Evolutionary conservation across 2,797 vertebrate genomes (phyloP).

Genomic region (Mycteria americana): DNA sequence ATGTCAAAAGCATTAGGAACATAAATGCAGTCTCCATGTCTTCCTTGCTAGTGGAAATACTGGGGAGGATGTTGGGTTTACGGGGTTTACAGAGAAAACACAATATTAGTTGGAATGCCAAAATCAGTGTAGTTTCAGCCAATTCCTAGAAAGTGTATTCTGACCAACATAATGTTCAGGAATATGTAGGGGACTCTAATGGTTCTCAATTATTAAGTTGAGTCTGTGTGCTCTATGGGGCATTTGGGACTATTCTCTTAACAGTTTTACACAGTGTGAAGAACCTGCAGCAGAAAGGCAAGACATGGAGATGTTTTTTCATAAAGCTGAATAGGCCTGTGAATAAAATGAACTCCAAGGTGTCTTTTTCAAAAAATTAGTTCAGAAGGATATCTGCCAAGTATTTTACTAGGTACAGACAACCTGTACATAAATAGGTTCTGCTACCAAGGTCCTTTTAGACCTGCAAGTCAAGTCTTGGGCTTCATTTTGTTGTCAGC

Average conservation of each 20-base stretch:
- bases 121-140: background rate
- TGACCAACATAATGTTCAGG: background rate
- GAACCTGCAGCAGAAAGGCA: background rate
- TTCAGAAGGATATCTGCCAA: background rate
- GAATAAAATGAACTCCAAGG: background rate
- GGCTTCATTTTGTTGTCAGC: background rate
- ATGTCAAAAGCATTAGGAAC: background rate
- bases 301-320: background rate
- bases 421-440: background rate
- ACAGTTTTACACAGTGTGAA: background rate
- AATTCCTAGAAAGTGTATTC: background rate
- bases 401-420: background rate
- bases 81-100: background rate
- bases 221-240: background rate
- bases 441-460: background rate
- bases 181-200: background rate
- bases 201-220: background rate
- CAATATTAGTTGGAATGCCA: background rate
- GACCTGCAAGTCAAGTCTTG: background rate
- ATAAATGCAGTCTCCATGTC: background rate
- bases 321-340: background rate
- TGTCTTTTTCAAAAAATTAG: background rate
- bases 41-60: background rate
- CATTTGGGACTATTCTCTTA: background rate
- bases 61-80: background rate